Base-by-base conservation (phyloP, 1,140 invertebrate species). In the Arctopsyche grandis region DNA sequence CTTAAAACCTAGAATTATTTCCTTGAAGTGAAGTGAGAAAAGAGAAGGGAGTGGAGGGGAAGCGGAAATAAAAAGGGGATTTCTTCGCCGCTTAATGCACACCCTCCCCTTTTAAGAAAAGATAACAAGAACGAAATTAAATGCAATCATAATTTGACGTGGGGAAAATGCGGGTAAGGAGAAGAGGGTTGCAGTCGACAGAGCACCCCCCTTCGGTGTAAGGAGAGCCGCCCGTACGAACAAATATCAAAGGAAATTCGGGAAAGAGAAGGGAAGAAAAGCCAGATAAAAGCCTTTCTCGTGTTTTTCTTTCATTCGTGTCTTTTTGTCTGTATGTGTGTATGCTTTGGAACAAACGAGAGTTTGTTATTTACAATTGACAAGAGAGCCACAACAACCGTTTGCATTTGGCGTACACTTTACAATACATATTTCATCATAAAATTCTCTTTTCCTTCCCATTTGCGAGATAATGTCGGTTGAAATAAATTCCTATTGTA, bases 311-410 rank as follows among this genome's bases (percentile, higher is more conserved):
- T 71, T 71, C 69, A 46, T 14, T 71, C 44, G 44, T 69, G 24
- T 48, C 38, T 71, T 69, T 21, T 66, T 60, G 19, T 60, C 9
- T 60, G 19, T 60, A 16, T 60, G 56, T 60, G 56, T 60, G 56
- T 10, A 19, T 60, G 56, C 56, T 16, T 69, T 14, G 26, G 66
- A 69, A 69, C 56, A 60, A 60, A 60, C 21, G 63, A 71, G 69
- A 44, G 9, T 48, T 71, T 71, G 29, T 71, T 71, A 71, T 71
- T 71, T 71, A 71, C 26, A 46, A 71, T 71, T 71, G 69, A 71
- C 69, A 38, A 38, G 29, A 24, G 21, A 71, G 43, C 69, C 69
- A 38, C 69, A 71, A 71, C 38, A 44, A 48, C 12, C 21, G 44
- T 71, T 71, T 71, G 69, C 69, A 71, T 71, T 71, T 48, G 38